phyloP scores from a whole-genome alignment of 2,888 invertebrate species.

The Dryadula phaetusa region DNA sequence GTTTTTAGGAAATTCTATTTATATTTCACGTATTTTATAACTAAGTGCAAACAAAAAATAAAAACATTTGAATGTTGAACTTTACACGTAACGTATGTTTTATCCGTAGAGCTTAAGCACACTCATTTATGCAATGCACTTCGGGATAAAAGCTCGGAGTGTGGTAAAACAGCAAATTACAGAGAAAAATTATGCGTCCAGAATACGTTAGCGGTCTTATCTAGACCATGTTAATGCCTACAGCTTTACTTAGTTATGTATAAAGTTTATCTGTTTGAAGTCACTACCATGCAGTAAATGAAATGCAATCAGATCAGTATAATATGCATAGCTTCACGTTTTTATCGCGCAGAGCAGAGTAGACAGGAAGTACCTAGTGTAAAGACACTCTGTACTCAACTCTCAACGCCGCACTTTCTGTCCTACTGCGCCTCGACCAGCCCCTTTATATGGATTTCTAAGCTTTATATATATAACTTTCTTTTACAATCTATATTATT shows the following conservation, averaged over 20 bases:
- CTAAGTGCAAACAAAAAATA: background rate
- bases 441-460: no score
- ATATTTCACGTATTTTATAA: no score
- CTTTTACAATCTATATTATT: no score
- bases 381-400: no score
- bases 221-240: slow-evolving; percentile 17
- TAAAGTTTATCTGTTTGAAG: background rate
- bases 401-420: no score
- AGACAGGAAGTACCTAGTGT: no score
- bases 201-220: slow-evolving; percentile 9
- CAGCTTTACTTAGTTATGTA: slow-evolving; percentile 1
- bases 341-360: no score
- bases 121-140: slow-evolving; percentile 26
- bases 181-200: slow-evolving; percentile 10
- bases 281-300: background rate
- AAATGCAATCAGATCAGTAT: no score
- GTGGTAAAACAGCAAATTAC: slow-evolving; percentile 26
- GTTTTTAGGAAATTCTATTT: background rate
- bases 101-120: slow-evolving; percentile 17
- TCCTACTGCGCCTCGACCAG: no score
- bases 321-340: no score
- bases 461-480: no score
- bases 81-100: slow-evolving; percentile 12
- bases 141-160: slow-evolving; percentile 14
- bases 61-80: background rate